These are phyloP conservation scores for Sarcophilus harrisii DNA, from an alignment of 2,797 vertebrate genomes.

Conservation along the genomic window DNA sequence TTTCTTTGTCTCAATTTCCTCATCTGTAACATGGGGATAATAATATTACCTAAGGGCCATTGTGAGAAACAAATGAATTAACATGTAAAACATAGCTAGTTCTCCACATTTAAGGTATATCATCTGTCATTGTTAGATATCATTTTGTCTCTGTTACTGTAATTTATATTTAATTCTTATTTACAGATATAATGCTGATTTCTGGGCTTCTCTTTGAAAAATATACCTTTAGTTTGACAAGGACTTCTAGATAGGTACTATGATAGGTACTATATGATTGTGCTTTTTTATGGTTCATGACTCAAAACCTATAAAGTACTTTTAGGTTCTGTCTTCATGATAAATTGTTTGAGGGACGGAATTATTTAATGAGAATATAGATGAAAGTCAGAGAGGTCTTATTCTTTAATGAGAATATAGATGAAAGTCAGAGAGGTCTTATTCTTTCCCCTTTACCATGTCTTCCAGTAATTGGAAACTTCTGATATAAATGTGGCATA, in stretches of 20 bases:
- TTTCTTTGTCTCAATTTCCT: background rate
- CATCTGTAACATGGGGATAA: background rate
- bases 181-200: conserved; percentile 56
- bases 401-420: background rate
- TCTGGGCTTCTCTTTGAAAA: conserved; percentile 61
- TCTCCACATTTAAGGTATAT: background rate
- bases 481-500: background rate
- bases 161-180: conserved; percentile 19
- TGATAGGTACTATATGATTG: background rate
- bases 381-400: background rate
- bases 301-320: background rate
- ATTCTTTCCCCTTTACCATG: background rate
- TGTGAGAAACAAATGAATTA: background rate
- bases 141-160: background rate
- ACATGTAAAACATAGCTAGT: background rate
- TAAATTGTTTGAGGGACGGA: background rate
- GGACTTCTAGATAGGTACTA: conserved; percentile 1
- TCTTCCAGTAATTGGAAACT: background rate
- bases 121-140: background rate
- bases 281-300: background rate
- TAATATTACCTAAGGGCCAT: background rate
- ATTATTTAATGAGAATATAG: background rate
- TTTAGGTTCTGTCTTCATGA: background rate
- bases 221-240: background rate
- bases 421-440: background rate